These are phyloP conservation scores for Meles meles DNA, from an alignment of 2,113 vertebrate genomes.

Conservation along the genomic window DNA sequence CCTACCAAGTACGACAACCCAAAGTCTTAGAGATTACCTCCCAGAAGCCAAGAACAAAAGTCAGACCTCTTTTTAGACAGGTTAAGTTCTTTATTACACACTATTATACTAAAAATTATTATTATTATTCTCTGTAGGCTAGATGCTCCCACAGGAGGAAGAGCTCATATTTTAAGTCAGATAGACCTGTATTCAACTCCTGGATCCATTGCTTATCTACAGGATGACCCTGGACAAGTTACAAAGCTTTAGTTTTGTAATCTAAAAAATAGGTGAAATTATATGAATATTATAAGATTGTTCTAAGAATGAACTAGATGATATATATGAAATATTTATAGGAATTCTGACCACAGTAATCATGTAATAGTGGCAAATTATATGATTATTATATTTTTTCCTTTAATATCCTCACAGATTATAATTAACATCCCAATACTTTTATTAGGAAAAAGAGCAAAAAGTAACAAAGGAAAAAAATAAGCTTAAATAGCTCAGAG, in stretches of 20 bases:
- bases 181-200: neutral
- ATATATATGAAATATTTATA: neutral
- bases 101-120: neutral
- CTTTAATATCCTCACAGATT: conserved; percentile 9
- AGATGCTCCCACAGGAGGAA: neutral
- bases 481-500: neutral
- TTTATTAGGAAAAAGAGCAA: conserved; percentile 30
- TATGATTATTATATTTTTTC: conserved; percentile 46
- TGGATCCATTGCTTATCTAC: neutral
- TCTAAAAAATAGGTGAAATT: neutral
- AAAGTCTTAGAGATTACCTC: neutral
- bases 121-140: neutral
- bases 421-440: conserved; percentile 32
- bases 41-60: neutral
- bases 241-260: neutral
- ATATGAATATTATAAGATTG: neutral
- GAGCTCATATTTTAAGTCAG: neutral
- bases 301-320: conserved; percentile 12
- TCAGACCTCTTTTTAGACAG: neutral
- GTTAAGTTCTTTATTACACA: neutral
- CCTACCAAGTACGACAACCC: neutral
- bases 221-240: neutral
- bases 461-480: conserved; percentile 14
- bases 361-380: conserved; percentile 39
- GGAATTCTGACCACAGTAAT: neutral